Conservation (phyloP, 2,797 vertebrate genomes). For the Sebastes reedi region DNA sequence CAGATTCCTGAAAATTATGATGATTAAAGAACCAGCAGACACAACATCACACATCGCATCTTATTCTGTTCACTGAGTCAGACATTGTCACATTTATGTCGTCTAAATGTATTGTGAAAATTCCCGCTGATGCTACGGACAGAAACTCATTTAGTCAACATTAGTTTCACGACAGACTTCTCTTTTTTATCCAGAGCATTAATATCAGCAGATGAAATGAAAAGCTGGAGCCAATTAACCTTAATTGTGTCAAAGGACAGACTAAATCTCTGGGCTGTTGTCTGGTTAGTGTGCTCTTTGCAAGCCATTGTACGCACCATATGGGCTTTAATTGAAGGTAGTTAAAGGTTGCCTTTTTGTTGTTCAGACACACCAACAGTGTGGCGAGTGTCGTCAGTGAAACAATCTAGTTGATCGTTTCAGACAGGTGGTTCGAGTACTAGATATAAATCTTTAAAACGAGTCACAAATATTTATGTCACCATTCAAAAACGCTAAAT, state of each 20-base stretch:
- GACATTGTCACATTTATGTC: slow-evolving; percentile 3
- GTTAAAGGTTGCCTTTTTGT: background rate
- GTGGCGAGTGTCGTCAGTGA: background rate
- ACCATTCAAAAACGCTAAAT: background rate
- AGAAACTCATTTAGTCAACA: background rate
- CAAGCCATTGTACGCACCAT: background rate
- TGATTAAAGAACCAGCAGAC: slow-evolving; percentile 28
- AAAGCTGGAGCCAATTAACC: background rate
- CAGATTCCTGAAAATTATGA: slow-evolving; percentile 15
- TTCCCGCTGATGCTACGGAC: background rate
- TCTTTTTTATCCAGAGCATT: background rate
- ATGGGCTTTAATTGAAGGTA: background rate
- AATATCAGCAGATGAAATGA: background rate
- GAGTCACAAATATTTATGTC: background rate
- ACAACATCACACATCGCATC: slow-evolving; percentile 14
- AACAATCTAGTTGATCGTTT: background rate
- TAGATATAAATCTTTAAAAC: background rate
- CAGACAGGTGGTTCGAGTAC: background rate
- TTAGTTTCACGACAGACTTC: background rate
- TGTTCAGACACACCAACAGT: background rate
- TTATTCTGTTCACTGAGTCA: slow-evolving; percentile 19
- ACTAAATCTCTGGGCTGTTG: background rate
- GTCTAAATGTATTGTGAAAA: slow-evolving; percentile 4
- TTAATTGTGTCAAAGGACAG: slow-evolving; percentile 4
- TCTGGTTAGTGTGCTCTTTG: background rate